These are phyloP conservation scores for Platypus cylindrus DNA, from an alignment of 2,888 invertebrate species.

Conservation along the genomic window DNA sequence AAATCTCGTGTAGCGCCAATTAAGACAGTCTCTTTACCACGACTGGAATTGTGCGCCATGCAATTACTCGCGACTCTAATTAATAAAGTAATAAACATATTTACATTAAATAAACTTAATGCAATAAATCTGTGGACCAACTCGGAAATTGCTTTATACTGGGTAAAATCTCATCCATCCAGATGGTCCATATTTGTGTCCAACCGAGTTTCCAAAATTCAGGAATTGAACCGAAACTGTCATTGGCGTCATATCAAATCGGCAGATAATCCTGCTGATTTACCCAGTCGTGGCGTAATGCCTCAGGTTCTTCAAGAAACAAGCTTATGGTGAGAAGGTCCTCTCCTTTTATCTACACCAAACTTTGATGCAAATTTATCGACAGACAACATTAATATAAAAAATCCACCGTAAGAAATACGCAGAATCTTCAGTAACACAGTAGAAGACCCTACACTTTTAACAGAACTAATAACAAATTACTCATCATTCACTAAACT, in stretches of 20 bases:
- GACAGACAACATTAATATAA: too few relatives aligned
- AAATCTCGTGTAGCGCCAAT: conserved; percentile 14
- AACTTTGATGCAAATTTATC: too few relatives aligned
- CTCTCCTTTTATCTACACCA: too few relatives aligned
- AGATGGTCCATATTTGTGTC: conserved; percentile 7
- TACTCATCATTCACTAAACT: too few relatives aligned
- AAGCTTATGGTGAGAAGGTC: too few relatives aligned
- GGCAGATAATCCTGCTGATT: not conserved
- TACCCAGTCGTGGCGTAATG: not conserved
- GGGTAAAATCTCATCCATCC: not conserved
- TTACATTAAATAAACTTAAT: conserved; percentile 5
- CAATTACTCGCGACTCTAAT: conserved; percentile 6
- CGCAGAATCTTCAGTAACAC: too few relatives aligned
- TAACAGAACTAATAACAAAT: too few relatives aligned
- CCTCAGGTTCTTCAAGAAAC: too few relatives aligned
- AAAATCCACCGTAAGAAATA: too few relatives aligned
- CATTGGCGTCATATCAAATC: not conserved
- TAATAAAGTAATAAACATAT: not conserved
- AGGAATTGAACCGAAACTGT: not conserved
- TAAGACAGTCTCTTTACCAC: conserved; percentile 10
- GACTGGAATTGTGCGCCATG: conserved; percentile 11
- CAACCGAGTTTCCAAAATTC: conserved; percentile 6
- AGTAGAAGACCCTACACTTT: too few relatives aligned
- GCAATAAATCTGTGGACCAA: conserved; percentile 11
- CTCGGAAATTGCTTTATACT: conserved; percentile 10